Evolutionary conservation across 2,113 vertebrate genomes (phyloP).

Genomic region (Cheirogaleus medius): DNA sequence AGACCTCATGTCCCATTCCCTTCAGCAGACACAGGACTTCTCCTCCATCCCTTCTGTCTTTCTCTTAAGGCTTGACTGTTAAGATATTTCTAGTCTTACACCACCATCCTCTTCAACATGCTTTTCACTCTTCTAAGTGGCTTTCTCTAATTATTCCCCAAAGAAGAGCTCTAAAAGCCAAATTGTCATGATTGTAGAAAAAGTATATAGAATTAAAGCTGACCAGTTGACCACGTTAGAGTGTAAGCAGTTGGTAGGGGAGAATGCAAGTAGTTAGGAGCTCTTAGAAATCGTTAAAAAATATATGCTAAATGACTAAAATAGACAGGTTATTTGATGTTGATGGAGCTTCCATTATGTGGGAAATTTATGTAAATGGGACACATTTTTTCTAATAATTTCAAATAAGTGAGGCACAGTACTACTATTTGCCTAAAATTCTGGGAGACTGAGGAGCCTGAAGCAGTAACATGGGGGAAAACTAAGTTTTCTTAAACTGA

Average conservation of each 20-base stretch:
- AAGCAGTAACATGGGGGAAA: not conserved
- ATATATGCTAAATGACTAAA: not conserved
- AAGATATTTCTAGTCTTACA: not conserved
- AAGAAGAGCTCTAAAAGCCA: not conserved
- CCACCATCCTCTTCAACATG: not conserved
- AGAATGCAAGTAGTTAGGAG: not conserved
- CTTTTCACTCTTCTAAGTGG: not conserved
- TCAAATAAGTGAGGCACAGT: not conserved
- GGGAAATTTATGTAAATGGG: not conserved
- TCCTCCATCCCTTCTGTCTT: not conserved
- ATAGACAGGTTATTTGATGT: not conserved
- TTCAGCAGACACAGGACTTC: not conserved
- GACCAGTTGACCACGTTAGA: not conserved
- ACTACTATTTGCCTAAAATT: not conserved
- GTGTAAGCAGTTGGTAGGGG: accelerated
- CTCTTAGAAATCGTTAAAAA: not conserved
- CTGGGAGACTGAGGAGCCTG: not conserved
- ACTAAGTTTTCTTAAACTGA: not conserved
- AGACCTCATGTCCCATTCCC: accelerated
- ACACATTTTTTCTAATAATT: not conserved
- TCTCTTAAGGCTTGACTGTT: not conserved
- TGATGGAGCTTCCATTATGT: no score
- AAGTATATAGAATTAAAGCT: not conserved
- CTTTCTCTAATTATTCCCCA: not conserved
- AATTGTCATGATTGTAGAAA: not conserved